Percentiles rank a stretch among this genome's conserved stretches.
These are phyloP conservation scores for Aselliscus stoliczkanus DNA, from an alignment of 2,797 vertebrate species.

Conservation along the genomic window DNA sequence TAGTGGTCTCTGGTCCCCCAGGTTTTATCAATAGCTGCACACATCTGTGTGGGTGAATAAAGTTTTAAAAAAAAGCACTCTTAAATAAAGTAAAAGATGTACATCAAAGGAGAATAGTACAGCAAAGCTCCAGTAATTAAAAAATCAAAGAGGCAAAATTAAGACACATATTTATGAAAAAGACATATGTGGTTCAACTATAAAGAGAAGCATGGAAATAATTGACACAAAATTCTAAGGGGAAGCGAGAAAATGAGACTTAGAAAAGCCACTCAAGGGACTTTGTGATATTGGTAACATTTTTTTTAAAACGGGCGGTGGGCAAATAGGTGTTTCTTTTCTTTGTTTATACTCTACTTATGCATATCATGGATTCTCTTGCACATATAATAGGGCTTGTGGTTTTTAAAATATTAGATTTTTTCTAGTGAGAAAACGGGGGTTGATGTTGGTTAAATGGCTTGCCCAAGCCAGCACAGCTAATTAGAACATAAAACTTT, in stretches of 20 bases:
- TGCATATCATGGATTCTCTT: neutral
- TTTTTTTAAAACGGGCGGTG: neutral
- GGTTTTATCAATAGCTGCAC: neutral
- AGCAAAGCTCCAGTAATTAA: neutral
- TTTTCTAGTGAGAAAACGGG: neutral
- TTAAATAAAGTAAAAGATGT: neutral
- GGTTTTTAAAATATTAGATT: neutral
- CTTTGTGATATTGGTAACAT: neutral
- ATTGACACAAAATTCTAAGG: neutral
- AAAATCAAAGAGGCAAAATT: neutral
- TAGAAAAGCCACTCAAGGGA: neutral
- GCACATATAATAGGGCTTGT: neutral
- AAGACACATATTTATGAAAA: neutral
- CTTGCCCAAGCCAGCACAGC: neutral
- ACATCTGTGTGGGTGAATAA: neutral
- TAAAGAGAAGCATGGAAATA: neutral
- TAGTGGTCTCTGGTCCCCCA: neutral
- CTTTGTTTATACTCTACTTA: neutral
- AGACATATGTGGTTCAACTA: neutral
- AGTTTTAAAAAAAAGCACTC: neutral
- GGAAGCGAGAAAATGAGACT: neutral
- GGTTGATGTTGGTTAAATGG: neutral
- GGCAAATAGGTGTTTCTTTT: neutral
- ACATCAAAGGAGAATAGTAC: neutral
- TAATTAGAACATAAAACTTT: neutral